phyloP scores from a whole-genome alignment of 2,888 invertebrate species.

The Laothoe populi region DNA sequence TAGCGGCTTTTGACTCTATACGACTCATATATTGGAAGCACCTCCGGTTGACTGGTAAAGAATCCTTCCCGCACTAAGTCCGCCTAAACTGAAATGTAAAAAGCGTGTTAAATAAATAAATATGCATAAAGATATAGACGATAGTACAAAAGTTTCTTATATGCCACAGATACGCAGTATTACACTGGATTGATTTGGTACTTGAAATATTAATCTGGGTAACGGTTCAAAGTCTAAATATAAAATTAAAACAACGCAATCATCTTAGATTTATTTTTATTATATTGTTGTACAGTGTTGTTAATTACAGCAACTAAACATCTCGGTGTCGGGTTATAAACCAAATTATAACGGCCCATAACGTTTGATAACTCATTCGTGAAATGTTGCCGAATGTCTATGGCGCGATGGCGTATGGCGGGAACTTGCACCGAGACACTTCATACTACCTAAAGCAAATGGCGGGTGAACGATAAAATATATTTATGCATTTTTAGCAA shows the following conservation, averaged over 20 bases:
- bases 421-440: slow-evolving; percentile 25
- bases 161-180: too few species aligned
- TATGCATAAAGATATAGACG: too few species aligned
- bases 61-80: too few species aligned
- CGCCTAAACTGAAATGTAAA: too few species aligned
- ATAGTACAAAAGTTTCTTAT: too few species aligned
- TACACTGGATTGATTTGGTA: too few species aligned
- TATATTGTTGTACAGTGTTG: slow-evolving; percentile 32
- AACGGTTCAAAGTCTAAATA: too few species aligned
- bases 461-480: slow-evolving; percentile 75
- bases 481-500: slow-evolving; percentile 61
- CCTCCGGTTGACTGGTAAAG: too few species aligned
- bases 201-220: too few species aligned
- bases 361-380: slow-evolving; percentile 79
- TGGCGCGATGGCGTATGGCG: slow-evolving; percentile 42
- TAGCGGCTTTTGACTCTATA: too few species aligned
- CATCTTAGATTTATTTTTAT: neutral
- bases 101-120: too few species aligned
- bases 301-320: slow-evolving; percentile 70
- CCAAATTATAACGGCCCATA: slow-evolving; percentile 83
- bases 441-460: slow-evolving; percentile 65
- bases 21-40: too few species aligned
- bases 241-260: neutral
- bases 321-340: slow-evolving; percentile 78
- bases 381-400: slow-evolving; percentile 79